These are phyloP conservation scores for Rhineura floridana DNA, from an alignment of 2,113 vertebrate species.

Conservation along the genomic window DNA sequence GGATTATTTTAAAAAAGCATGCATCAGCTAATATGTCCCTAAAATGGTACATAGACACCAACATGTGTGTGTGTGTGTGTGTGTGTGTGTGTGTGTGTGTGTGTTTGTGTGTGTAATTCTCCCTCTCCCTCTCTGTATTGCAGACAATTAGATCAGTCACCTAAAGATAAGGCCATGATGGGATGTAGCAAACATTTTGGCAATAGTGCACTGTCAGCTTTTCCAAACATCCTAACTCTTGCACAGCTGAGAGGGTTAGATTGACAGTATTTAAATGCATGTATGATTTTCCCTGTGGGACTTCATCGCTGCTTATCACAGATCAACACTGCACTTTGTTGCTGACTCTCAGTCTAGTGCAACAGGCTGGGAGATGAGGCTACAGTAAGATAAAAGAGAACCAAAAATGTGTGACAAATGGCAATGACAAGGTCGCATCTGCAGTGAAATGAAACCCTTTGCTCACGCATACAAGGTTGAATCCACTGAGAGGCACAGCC, in stretches of 20 bases:
- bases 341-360: not conserved
- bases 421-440: slow-evolving; percentile 40
- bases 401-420: slow-evolving; percentile 42
- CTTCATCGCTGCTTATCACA: slow-evolving; percentile 10
- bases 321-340: slow-evolving; percentile 11
- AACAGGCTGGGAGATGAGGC: slow-evolving; percentile 4
- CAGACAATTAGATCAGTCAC: not conserved
- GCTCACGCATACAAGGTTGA: not conserved
- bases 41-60: no score
- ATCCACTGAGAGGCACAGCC: not conserved
- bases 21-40: not conserved
- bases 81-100: not conserved
- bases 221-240: not conserved
- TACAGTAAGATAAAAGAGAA: slow-evolving; percentile 19
- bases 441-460: slow-evolving; percentile 12
- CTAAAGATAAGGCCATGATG: not conserved
- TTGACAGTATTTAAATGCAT: slow-evolving; percentile 22
- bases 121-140: not conserved
- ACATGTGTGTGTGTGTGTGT: no score
- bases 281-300: slow-evolving; percentile 18
- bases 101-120: no score
- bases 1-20: not conserved
- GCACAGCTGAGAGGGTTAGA: not conserved
- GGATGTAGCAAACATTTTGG: not conserved
- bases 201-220: not conserved